Evolutionary conservation across 2,888 invertebrate species (phyloP), one percentile per base, ranked within the genome.

Genomic region (Lasioglossum vierecki): DNA sequence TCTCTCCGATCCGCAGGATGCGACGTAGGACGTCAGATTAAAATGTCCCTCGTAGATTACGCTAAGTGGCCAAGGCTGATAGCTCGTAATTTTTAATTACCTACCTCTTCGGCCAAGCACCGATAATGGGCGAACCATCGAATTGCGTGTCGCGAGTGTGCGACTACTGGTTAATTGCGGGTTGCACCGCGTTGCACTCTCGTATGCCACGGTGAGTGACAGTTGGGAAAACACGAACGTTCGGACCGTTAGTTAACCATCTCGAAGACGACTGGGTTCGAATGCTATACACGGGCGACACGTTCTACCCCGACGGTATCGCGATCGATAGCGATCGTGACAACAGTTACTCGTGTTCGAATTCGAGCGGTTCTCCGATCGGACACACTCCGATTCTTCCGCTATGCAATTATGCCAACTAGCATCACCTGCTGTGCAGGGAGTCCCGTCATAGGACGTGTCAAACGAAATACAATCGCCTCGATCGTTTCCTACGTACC

Each of bases 401-500:
- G 79, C 76, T 76, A 71, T 83, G 83, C 89, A 89, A 90, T 90
- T 90, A 83, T 77, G 57, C 76, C 84, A 80, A 85, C 85, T 83
- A 85, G 60, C 73, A 79, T 85, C 89, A 75, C 87, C 87, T 81
- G 82, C 70, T 74, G 41, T 72, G 41, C 39, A 72, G 5, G 22
- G n/a, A 39, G 2, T 46, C 15, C 72, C 22, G n/a, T 66, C 41
- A 8, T 74, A 53, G 49, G 11, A 18, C 30, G 15, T 30, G 15
- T 63, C 63, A 30, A 63, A 30, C 63, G 30, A 63, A 30, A 30
- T 30, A 63, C 63, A 30, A 63, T 30, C 63, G 63, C 6, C 30
- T 63, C 63, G 63, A 63, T 30, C 63, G 30, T 30, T 15, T 63
- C 60, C 60, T 63, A 49, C 15, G 41, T 35, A 35, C 35, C 35